A percentile compares a stretch with the other conserved stretches of the same genome.
These are phyloP conservation scores for Agrotis segetum DNA, from an alignment of 2,888 invertebrate species.

Conservation along the genomic window DNA sequence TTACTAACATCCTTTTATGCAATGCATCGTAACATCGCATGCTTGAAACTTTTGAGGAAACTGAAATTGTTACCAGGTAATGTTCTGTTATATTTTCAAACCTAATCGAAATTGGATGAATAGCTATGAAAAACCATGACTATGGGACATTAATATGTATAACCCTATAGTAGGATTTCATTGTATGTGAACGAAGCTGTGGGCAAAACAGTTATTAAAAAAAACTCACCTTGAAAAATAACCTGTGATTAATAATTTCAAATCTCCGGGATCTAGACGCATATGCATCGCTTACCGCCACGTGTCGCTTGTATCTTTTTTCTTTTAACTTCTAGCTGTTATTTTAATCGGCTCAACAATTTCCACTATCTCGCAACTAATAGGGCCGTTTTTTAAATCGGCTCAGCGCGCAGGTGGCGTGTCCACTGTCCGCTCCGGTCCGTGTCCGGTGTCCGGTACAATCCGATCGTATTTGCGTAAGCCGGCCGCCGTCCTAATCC, in stretches of 20 bases:
- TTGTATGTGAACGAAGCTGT: too few species aligned
- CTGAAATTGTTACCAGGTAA: too few species aligned
- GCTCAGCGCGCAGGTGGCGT: constrained; percentile 57
- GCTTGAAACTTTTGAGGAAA: too few species aligned
- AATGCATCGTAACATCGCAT: too few species aligned
- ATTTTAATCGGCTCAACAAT: constrained; percentile 18
- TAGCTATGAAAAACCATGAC: too few species aligned
- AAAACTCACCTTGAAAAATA: too few species aligned
- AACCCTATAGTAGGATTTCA: too few species aligned
- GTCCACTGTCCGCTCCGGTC: constrained; percentile 59
- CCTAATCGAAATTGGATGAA: too few species aligned
- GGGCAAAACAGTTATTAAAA: too few species aligned
- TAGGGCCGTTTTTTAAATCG: constrained; percentile 60
- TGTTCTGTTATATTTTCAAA: too few species aligned
- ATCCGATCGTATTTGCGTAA: constrained; percentile 86
- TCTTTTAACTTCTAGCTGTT: background rate
- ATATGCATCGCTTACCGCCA: background rate
- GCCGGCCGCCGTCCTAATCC: constrained; percentile 80
- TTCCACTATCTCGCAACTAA: constrained; percentile 37
- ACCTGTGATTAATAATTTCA: background rate
- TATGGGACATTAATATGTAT: too few species aligned
- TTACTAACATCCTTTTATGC: background rate
- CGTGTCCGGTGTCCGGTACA: constrained; percentile 63
- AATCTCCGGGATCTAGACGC: background rate
- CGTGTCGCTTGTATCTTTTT: background rate